Percentiles rank a stretch among this genome's conserved stretches.
These are phyloP conservation scores for Ambastaia sidthimunki DNA, from an alignment of 2,797 vertebrate genomes.

Conservation along the genomic window DNA sequence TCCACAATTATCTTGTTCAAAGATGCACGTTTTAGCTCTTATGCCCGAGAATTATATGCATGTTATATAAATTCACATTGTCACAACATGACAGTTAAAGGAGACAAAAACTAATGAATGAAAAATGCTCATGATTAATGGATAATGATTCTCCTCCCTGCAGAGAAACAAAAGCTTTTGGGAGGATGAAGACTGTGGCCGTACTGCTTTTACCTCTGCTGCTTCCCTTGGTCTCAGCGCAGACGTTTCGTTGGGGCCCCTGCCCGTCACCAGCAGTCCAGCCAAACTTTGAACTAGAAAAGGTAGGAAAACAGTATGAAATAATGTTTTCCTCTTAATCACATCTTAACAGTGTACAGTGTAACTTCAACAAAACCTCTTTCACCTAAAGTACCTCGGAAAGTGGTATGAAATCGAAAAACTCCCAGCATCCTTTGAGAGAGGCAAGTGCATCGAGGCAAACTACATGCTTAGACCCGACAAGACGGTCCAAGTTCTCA, in stretches of 20 bases:
- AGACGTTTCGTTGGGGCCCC: slow-evolving; percentile 77
- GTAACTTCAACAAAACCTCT: not conserved
- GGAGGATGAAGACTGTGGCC: slow-evolving; percentile 30
- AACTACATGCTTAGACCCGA: slow-evolving; percentile 80
- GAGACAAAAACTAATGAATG: not conserved
- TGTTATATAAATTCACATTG: not conserved
- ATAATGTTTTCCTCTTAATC: not conserved
- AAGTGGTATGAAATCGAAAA: slow-evolving; percentile 92
- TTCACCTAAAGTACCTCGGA: slow-evolving; percentile 66
- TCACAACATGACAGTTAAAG: not conserved
- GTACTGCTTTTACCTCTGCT: slow-evolving; percentile 62
- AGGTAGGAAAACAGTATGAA: slow-evolving; percentile 69
- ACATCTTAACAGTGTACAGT: not conserved
- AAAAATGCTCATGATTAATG: slow-evolving; percentile 6
- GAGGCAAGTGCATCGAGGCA: slow-evolving; percentile 86
- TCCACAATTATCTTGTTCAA: not conserved
- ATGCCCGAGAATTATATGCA: too few species aligned
- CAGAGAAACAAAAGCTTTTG: slow-evolving; percentile 12
- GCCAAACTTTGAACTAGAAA: slow-evolving; percentile 77
- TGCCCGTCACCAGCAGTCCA: slow-evolving; percentile 74
- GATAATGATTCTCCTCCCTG: slow-evolving; percentile 12
- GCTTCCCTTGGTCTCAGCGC: slow-evolving; percentile 67
- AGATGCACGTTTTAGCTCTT: not conserved
- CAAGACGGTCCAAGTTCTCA: slow-evolving; percentile 82
- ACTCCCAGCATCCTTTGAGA: slow-evolving; percentile 81